phyloP scores from a whole-genome alignment of 1,140 invertebrate genomes.

The Papilio machaon region DNA sequence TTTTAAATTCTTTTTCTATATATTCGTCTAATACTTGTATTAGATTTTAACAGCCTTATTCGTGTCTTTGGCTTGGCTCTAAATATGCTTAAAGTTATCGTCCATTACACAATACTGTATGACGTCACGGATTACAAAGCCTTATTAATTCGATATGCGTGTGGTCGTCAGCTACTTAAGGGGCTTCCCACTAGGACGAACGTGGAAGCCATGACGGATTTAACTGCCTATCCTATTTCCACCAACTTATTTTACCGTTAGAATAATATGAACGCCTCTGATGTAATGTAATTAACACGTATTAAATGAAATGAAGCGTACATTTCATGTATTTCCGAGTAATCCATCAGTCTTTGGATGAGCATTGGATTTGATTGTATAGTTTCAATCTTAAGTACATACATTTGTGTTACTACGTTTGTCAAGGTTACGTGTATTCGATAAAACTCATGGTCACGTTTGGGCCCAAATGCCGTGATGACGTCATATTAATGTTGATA shows the following conservation, averaged over 20 bases:
- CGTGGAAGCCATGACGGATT: conserved; percentile 58
- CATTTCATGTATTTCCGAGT: conserved; percentile 1
- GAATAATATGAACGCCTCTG: background rate
- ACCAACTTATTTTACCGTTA: conserved; percentile 26
- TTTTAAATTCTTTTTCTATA: no score
- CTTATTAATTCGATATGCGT: conserved; percentile 64
- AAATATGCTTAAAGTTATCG: background rate
- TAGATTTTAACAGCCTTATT: background rate
- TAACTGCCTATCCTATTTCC: conserved; percentile 55
- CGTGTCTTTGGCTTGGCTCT: background rate
- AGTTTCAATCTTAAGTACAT: background rate
- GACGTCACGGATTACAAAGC: conserved; percentile 41
- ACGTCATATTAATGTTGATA: background rate
- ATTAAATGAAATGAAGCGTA: background rate
- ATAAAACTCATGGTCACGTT: background rate
- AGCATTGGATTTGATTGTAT: conserved; percentile 2
- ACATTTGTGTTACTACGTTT: background rate
- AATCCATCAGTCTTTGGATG: conserved; percentile 9
- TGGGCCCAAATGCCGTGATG: background rate
- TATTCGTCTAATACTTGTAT: background rate
- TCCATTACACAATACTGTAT: background rate
- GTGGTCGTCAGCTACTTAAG: conserved; percentile 49
- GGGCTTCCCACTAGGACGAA: conserved; percentile 54
- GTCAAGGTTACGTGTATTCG: conserved; percentile 1
- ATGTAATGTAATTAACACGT: background rate